Evolutionary conservation across 2,797 vertebrate species (phyloP), one percentile per base, ranked within the genome.

Genomic region (Acrocephalus scirpaceus): DNA sequence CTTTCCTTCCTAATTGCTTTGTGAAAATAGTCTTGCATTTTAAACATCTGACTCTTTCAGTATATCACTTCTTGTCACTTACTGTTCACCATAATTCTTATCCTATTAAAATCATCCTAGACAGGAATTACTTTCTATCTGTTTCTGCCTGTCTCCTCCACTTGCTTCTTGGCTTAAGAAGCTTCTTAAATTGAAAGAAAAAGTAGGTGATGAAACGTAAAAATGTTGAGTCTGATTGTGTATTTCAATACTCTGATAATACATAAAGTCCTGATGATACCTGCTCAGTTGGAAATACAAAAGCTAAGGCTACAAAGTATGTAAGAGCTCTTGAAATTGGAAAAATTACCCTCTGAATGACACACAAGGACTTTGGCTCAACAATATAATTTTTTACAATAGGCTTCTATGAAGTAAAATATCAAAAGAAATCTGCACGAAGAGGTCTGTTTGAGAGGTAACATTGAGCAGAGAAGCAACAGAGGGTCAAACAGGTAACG

Each of bases 311-410:
- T 90, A 40, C 47, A 88, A 81, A 92, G 25, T 38, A 65, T 5
- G 25, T 65, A 72, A 79, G 47, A 4, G 1, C 7, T 83, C 50
- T 69, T 80, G 65, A 93, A 89, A 91, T 9, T 70, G 64, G 22
- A 34, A 82, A 82, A 94, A 92, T 91, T 93, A 72, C 25, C 29
- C 50, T 87, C 29, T 65, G 45, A 77, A 87, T 71, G 50, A 54
- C n/a, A 71, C 65, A 61, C 5, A 27, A 42, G 36, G 38, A 74
- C 13, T 79, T 74, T 79, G 45, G 19, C 38, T 89, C 45, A 82
- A 87, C 40, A 82, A 53, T 45, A 64, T 67, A 87, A 92, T 54
- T 80, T 95, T 93, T 94, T 77, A 71, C 34, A 89, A 36, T 61
- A 71, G 42, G 5, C 20, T 86, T 86, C 30, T 89, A 10, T 80